Evolutionary conservation across 2,888 invertebrate species (phyloP).

Genomic region (Mesoligia furuncula): DNA sequence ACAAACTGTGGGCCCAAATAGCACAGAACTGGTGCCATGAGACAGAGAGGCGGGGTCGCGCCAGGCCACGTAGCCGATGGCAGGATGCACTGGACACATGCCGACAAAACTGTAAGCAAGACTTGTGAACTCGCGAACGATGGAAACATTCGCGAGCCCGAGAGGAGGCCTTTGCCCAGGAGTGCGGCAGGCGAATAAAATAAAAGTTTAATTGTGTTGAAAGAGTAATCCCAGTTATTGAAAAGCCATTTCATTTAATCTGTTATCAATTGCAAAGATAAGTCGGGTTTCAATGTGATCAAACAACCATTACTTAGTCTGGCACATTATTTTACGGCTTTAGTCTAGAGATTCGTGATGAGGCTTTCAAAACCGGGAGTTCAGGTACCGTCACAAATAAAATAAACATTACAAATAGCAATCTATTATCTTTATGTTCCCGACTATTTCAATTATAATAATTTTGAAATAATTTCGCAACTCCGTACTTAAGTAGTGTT

Average conservation of each 20-base stretch:
- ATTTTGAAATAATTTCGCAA: not conserved
- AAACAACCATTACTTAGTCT: not conserved
- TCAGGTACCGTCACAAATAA: not conserved
- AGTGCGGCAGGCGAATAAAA: not conserved
- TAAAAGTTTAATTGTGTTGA: not conserved
- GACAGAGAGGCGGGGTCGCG: not conserved
- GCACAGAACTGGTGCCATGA: not conserved
- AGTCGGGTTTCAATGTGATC: not conserved
- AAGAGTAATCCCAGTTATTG: not conserved
- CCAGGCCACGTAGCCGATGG: not conserved
- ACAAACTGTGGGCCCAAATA: not conserved
- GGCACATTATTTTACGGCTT: not conserved
- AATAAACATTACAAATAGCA: not conserved
- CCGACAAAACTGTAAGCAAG: too few relatives aligned
- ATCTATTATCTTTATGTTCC: not conserved
- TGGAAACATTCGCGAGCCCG: not conserved
- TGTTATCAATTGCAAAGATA: not conserved
- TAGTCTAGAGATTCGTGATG: not conserved
- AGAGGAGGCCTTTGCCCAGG: too few relatives aligned
- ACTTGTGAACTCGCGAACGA: not conserved
- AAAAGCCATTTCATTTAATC: not conserved
- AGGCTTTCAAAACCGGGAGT: not conserved
- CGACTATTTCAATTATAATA: conserved; percentile 11
- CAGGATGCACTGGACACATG: too few relatives aligned
- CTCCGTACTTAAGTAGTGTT: not conserved